Evolutionary conservation across 92 coral and sea anemone species (phyloP).

Genomic region (Paramuricea clavata): DNA sequence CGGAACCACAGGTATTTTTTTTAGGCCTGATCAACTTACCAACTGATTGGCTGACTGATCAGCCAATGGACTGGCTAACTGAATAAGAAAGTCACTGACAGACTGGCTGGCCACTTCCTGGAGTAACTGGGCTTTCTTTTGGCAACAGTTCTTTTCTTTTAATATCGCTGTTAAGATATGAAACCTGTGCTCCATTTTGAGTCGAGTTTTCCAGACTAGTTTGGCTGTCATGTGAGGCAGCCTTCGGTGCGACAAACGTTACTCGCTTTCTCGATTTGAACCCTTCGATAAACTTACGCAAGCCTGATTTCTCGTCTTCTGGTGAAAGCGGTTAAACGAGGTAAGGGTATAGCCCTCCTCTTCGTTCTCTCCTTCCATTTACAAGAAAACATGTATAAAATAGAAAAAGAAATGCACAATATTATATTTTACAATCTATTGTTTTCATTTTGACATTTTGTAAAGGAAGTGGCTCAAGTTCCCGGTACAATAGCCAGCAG

Average conservation of each 20-base stretch:
- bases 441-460: neutral
- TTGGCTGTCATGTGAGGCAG: neutral
- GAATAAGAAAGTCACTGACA: no score
- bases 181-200: constrained; percentile 14
- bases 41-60: neutral
- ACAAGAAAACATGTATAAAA: neutral
- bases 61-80: no score
- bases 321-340: constrained; percentile 93
- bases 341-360: constrained; percentile 74
- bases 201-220: neutral
- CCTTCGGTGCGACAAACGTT: neutral
- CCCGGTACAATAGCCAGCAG: constrained; percentile 1
- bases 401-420: neutral
- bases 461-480: neutral
- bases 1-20: no score
- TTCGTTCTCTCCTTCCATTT: constrained; percentile 34
- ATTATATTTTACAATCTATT: neutral
- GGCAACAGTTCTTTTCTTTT: neutral
- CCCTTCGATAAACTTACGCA: constrained; percentile 14
- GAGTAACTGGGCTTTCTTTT: neutral
- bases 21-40: no score
- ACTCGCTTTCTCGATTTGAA: neutral
- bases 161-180: neutral
- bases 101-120: no score
- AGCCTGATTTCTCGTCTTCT: constrained; percentile 56